Evolutionary conservation across 2,113 vertebrate genomes (phyloP).

Genomic region (Chinchilla lanigera): DNA sequence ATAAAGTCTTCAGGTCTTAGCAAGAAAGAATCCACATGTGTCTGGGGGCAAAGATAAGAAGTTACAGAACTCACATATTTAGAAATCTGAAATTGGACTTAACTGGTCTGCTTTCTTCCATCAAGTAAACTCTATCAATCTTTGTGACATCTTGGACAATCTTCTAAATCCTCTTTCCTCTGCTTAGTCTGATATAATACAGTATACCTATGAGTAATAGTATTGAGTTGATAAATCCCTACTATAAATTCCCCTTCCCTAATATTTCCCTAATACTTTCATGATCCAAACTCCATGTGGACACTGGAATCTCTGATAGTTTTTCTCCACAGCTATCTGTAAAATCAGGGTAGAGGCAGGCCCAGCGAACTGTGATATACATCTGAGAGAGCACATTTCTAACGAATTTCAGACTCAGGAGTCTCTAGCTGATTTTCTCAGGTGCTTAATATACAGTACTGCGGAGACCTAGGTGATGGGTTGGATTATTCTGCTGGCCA

Average conservation of each 20-base stretch:
- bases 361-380: not conserved
- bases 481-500: slow-evolving; percentile 9
- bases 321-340: not conserved
- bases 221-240: slow-evolving; percentile 63
- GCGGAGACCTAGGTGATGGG: not conserved
- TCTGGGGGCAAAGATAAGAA: slow-evolving; percentile 69
- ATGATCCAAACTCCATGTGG: slow-evolving; percentile 23
- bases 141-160: slow-evolving; percentile 59
- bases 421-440: not conserved
- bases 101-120: slow-evolving; percentile 53
- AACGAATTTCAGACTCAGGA: not conserved
- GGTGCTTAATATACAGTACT: not conserved
- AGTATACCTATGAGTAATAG: slow-evolving; percentile 60
- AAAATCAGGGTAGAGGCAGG: not conserved
- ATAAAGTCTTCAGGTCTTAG: slow-evolving; percentile 18
- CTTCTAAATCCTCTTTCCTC: slow-evolving; percentile 69
- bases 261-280: slow-evolving; percentile 53
- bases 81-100: slow-evolving; percentile 63
- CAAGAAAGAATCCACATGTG: slow-evolving; percentile 51
- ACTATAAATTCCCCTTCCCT: slow-evolving; percentile 69
- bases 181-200: slow-evolving; percentile 66
- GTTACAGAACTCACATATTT: slow-evolving; percentile 54
- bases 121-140: slow-evolving; percentile 75
- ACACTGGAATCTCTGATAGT: slow-evolving; percentile 43
- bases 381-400: not conserved